Percentiles rank a stretch among this genome's conserved stretches.
These are phyloP conservation scores for Cheirogaleus medius DNA, from an alignment of 2,113 vertebrate genomes.

Conservation along the genomic window DNA sequence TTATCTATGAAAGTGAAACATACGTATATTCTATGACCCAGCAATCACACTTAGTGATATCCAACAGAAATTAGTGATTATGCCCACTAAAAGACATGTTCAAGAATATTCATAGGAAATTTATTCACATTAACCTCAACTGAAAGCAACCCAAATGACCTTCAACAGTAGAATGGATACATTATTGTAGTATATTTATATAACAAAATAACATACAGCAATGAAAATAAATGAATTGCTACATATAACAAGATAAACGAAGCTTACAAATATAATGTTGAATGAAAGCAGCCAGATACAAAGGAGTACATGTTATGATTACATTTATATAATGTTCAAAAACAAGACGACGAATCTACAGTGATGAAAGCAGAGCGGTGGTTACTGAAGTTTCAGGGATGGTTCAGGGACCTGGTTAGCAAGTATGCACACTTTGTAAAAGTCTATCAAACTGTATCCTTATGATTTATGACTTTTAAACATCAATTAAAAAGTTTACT, in stretches of 20 bases:
- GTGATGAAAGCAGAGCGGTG: not conserved
- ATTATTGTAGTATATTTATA: not conserved
- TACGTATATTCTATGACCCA: not conserved
- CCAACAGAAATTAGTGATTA: not conserved
- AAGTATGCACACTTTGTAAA: not conserved
- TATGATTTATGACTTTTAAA: not conserved
- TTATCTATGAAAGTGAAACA: not conserved
- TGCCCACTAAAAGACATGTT: not conserved
- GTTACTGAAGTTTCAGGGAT: not conserved
- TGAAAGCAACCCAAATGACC: not conserved
- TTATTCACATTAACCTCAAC: not conserved
- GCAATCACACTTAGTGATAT: not conserved
- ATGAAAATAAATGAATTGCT: not conserved
- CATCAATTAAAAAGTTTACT: not conserved
- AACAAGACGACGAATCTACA: not conserved
- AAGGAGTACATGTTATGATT: not conserved
- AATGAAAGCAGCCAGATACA: not conserved
- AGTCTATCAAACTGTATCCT: not conserved
- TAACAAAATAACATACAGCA: not conserved
- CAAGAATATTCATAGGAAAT: not conserved
- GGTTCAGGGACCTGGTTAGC: not conserved
- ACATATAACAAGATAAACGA: not conserved
- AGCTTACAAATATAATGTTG: not conserved
- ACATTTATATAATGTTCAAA: not conserved
- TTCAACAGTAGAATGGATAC: not conserved